phyloP scores from a whole-genome alignment of 2,113 vertebrate species.

The Anseranas semipalmata region DNA sequence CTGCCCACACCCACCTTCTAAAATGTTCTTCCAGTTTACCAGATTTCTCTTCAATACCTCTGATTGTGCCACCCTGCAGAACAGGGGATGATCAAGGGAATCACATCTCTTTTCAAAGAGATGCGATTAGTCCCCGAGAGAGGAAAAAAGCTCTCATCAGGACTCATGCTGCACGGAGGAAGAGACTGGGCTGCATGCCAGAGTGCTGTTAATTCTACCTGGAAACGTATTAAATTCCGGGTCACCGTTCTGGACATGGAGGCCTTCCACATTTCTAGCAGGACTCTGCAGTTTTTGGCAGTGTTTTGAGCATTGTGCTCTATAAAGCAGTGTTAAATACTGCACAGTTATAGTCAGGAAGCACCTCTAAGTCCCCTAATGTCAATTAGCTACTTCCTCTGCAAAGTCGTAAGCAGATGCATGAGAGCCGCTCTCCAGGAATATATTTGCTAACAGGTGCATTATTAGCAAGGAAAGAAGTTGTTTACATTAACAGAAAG shows the following conservation, averaged over 20 bases:
- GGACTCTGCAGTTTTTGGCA: constrained; percentile 20
- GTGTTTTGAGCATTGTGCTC: constrained; percentile 40
- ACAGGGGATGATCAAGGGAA: constrained; percentile 31
- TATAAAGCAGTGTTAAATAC: constrained; percentile 53
- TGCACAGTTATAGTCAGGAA: constrained; percentile 37
- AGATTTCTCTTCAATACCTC: not conserved
- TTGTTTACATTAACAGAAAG: constrained; percentile 32
- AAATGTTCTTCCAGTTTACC: constrained; percentile 9
- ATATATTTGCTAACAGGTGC: constrained; percentile 49
- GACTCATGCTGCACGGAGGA: not conserved
- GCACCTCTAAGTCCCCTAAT: constrained; percentile 58
- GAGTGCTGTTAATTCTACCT: constrained; percentile 53
- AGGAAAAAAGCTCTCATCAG: constrained; percentile 20
- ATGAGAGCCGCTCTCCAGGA: not conserved
- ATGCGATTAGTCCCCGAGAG: not conserved
- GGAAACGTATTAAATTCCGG: constrained; percentile 50
- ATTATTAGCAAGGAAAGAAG: constrained; percentile 24
- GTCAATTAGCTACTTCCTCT: constrained; percentile 64
- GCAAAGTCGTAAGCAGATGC: constrained; percentile 6
- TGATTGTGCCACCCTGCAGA: not conserved
- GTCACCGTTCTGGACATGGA: constrained; percentile 22
- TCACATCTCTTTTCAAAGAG: constrained; percentile 5
- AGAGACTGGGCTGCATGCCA: constrained; percentile 28
- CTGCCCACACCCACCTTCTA: not conserved
- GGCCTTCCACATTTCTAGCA: constrained; percentile 10